These are phyloP conservation scores for Lepus oiostolus DNA, from an alignment of 2,797 vertebrate species.

Conservation along the genomic window DNA sequence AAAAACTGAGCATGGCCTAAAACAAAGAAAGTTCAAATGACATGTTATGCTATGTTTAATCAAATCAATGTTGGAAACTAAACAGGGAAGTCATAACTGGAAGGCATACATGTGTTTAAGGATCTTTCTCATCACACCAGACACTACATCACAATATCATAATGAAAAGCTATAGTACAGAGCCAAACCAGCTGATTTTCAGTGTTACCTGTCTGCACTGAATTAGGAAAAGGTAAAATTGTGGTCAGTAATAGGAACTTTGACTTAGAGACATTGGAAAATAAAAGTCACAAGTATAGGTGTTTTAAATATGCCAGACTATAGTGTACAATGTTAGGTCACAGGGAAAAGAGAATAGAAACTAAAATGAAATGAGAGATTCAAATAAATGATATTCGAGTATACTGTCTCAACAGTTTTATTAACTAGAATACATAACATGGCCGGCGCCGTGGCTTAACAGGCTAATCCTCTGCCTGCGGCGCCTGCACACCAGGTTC, in stretches of 20 bases:
- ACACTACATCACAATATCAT: background rate
- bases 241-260: background rate
- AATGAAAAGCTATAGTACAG: background rate
- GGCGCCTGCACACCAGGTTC: too few species aligned
- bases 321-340: background rate
- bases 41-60: background rate
- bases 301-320: background rate
- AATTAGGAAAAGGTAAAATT: background rate
- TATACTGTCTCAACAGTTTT: background rate
- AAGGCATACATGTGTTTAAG: background rate
- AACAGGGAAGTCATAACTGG: background rate
- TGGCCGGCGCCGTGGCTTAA: too few species aligned
- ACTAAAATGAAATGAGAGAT: background rate
- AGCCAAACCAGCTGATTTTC: background rate
- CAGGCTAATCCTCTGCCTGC: too few species aligned
- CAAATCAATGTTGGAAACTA: background rate
- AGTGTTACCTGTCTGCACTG: background rate
- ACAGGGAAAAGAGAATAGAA: background rate
- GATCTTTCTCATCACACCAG: background rate
- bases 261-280: background rate
- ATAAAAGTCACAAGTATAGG: background rate
- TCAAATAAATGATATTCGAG: background rate
- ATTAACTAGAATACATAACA: background rate
- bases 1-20: background rate
- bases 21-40: background rate